Evolutionary conservation across 2,797 vertebrate genomes (phyloP), one percentile per base, ranked within the genome.

Genomic region (Myotis vivesi): DNA sequence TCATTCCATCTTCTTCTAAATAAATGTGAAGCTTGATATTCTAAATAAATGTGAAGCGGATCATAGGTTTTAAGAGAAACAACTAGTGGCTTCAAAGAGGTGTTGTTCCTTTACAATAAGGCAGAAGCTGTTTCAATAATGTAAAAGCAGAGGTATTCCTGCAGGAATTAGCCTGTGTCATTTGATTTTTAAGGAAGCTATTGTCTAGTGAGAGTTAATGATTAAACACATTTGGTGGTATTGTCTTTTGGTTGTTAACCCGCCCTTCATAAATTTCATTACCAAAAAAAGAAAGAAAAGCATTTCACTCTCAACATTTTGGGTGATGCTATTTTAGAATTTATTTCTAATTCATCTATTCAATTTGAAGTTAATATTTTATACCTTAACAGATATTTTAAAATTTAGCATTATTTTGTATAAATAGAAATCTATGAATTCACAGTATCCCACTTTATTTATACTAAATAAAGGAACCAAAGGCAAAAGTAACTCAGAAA

Each of bases 121-220:
- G 88, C 85, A 94, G 88, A 96, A 95, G 87, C 85, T 92, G 85
- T 83, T 84, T 92, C 87, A 86, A 36, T 41, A 22, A 86, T 83
- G 82, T 89, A 68, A 95, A 90, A 94, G 82, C 81, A 93, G 89
- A 94, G 72, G 41, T 69, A 83, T 66, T 53, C 53, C 90, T 95
- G 49, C 66, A 89, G 94, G 94, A 95, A 96, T 97, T 94, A 96
- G 93, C 69, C 88, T 88, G 92, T 94, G 90, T 68, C 93, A 87
- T 95, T 95, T 91, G 92, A 80, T 87, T 96, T 97, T 97, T 97
- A 95, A 92, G 93, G 81, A 69, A 13, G 53, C 46, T 79, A 84
- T 95, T 96, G 94, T 95, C 85, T 89, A 95, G 96, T 77, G 82
- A 86, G 77, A 96, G 96, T 97, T 96, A 96, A 97, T 96, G 85